Evolutionary conservation across 2,797 vertebrate genomes (phyloP), one percentile per base, ranked within the genome.

Genomic region (Psittacula echo): DNA sequence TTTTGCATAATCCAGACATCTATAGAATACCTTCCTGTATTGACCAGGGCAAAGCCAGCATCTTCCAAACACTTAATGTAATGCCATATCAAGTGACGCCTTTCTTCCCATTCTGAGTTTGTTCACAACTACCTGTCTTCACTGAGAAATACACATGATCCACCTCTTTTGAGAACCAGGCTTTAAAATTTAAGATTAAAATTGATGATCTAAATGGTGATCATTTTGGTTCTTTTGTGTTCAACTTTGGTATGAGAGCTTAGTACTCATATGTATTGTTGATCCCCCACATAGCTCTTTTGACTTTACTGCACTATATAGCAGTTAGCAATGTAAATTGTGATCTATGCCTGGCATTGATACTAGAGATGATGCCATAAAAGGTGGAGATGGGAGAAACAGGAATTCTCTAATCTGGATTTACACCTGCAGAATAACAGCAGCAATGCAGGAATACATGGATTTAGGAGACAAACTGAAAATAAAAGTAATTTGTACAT

Each of bases 251-350:
- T 47, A 19, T n/a, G 68, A 37, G 7, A 19, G 9, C 32, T 80
- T 65, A 20, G 13, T 56, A 45, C 32, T 72, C 1, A 0, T 34
- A 60, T 50, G 13, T 77, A 30, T 9, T 45, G 20, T 45, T 61
- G 39, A 45, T 23, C 23, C 6, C 9, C 18, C 7, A 9, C 0
- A 0, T 11, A 50, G 24, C 41, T 83, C 20, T 53, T n/a, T 30
- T 30, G 68, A 30, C 17, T 84, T 87, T n/a, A 20, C 10, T 22
- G 51, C 10, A 14, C 9, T 24, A 2, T 5, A 14, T 18, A 50
- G n/a, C 29, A 50, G 23, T 54, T 50, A 30, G 37, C 5, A 26
- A 3, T 39, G 11, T 30, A 45, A 91, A 37, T 16, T 50, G 27
- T 77, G 56, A 27, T 24, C 51, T 51, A 44, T 2, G 3, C 16